Evolutionary conservation across 64 coral and sea anemone genomes (phyloP), one percentile per base, ranked within the genome.

Genomic region (Actinia tenebrosa): DNA sequence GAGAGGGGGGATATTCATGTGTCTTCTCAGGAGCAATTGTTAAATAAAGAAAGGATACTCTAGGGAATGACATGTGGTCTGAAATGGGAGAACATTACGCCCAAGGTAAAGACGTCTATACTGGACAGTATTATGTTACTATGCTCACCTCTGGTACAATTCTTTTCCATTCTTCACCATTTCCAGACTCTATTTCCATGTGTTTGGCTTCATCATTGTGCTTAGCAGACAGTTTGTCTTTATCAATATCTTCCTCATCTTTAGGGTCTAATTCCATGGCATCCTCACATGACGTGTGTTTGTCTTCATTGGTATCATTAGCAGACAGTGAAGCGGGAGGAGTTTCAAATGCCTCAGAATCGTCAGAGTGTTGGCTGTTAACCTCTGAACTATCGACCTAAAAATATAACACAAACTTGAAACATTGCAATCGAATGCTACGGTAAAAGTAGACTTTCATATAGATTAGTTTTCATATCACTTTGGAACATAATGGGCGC

Each of bases 101-200:
- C 47, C 47, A 50, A 50, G 7, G 47, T 0, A 50, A 50, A 50
- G 47, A 50, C 3, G 7, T 8, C 47, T 50, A 50, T 50, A 50
- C 47, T 50, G 47, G 42, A 53, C 16, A 17, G 8, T 9, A 23
- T 23, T 72, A 85, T 4, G 37, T 75, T 9, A 16, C 64, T n/a
- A 43, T 64, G 79, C 89, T 8, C 43, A 98, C 96, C 54, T 92
- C 80, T 11, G 96, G 96, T 84, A 98, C 86, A 80, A 98, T 91
- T 22, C 87, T 53, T 15, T 95, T 98, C 96, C 96, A 98, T 55
- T 91, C 89, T 81, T 98, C 92, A 44, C 91, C 89, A 16, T 77
- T 78, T 64, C 45, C 89, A 71, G 87, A 0, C 15, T 92, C 90
- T 53, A 87, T 27, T 82, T 83, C 91, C 92, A 98, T 37, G 19